Base-by-base conservation (phyloP, 2,888 invertebrate genomes). In the Acanthoscelides obtectus region DNA sequence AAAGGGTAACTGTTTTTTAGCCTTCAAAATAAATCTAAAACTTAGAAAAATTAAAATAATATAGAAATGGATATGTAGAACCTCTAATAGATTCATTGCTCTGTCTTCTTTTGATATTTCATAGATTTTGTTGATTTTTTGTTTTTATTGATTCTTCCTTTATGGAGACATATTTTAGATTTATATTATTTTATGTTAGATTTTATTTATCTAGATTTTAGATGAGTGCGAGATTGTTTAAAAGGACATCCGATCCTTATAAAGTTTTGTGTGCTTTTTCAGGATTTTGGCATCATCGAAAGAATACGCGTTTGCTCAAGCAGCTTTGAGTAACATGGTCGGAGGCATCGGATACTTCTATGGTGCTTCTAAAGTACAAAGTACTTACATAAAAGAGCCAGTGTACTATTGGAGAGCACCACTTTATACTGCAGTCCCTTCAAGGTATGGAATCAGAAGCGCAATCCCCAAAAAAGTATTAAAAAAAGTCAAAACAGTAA, bases 311-410 rank as follows among this genome's bases (percentile, higher is more conserved):
- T 92, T 94, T 83, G 98, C 97, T 0, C 91, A 93, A 81, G 92
- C 94, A 21, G 94, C 94, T 0, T 84, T 99, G 69, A 96, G 98
- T 74, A 99, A 98, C 84, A 92, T 99, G 93, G 80, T 99, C 0
- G 99, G 99, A 0, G 94, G 98, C 0, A 92, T 99, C 72, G 99
- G 99, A 0, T 99, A 98, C 84, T 99, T 99, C 87, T 95, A 97
- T 86, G 99, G 99, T 0, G 89, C 92, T 0, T 94, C 97, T 0
- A 87, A 93, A 67, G 99, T 99, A 0, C 91, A 91, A 80, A 95
- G 94, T 0, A 86, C 88, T 45, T 90, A 94, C 79, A 96, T 94
- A 0, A 89, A 90, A 75, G 93, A 93, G 73, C 95, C 98, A 0
- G 94, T 98, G 12, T 93, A 94, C 0, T 99, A 99, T 82, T 99